These are phyloP conservation scores for Drosophila parvula DNA, from an alignment of 1,140 invertebrate genomes.

Conservation along the genomic window DNA sequence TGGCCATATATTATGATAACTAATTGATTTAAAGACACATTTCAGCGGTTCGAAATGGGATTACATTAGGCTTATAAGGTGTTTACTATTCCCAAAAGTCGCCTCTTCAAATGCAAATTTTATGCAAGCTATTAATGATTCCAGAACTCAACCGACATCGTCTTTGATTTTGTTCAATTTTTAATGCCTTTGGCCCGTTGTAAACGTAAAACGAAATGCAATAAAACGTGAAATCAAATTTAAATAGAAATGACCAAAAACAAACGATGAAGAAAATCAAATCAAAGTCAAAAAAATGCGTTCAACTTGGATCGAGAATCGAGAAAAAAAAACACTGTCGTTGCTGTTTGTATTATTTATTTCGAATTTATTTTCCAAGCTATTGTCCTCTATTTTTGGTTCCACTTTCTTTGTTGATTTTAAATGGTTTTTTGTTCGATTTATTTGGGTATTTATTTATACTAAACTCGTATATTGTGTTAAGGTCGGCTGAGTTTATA, in stretches of 20 bases:
- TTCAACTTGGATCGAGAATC: too few species aligned
- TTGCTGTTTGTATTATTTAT: conserved; percentile 30
- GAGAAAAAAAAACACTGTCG: too few species aligned
- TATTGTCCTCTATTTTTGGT: conserved; percentile 4
- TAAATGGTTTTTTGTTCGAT: conserved; percentile 22
- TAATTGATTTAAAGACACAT: conserved; percentile 70
- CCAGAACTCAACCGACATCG: conserved; percentile 27
- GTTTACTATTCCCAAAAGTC: conserved; percentile 55
- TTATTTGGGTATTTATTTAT: conserved; percentile 11
- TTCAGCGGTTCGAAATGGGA: conserved; percentile 49
- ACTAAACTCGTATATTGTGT: too few species aligned
- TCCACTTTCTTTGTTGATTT: conserved; percentile 6
- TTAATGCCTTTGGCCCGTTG: conserved; percentile 39
- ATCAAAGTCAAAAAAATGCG: conserved; percentile 36
- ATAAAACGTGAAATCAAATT: conserved; percentile 70
- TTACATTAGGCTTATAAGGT: conserved; percentile 81
- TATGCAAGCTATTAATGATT: conserved; percentile 53
- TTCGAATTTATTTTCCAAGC: not conserved
- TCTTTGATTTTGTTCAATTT: conserved; percentile 65
- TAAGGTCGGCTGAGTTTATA: not conserved
- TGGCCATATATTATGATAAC: conserved; percentile 40
- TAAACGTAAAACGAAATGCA: conserved; percentile 57
- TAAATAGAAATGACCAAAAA: conserved; percentile 70
- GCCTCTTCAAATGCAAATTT: conserved; percentile 63
- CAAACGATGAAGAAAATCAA: conserved; percentile 60